Evolutionary conservation across 2,888 invertebrate species (phyloP), one percentile per base, ranked within the genome.

Genomic region (Buathra laborator): DNA sequence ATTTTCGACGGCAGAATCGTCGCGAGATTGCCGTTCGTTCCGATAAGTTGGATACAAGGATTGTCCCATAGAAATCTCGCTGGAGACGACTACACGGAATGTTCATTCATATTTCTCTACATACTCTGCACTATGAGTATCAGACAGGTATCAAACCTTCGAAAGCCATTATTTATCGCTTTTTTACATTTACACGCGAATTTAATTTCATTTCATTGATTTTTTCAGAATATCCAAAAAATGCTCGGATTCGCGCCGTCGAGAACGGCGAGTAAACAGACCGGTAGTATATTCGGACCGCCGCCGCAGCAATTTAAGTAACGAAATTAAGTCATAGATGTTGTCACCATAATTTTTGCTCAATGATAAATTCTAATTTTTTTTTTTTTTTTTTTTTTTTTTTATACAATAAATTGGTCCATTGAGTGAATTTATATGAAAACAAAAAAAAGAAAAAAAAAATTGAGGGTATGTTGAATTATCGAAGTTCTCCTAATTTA

Each of bases 81-180:
- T 2, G 99, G 99, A 14, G 98, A 99, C 90, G 99, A 99, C 94
- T 99, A 97, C 93, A 98, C 98, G 4, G 99, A 99, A 92, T 99
- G 99, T 93, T 99, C 99, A 1, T 99, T 99, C 93, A 99, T 99
- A 92, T 99, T 99, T 94, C 95, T 99, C 79, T 99, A 99, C 94
- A 99, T 99, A 92, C 95, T 99, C 76, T 99, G 99, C 94, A 99
- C 99, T 44, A 99, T 99, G 99, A 99, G 99, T 67, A 99, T 99
- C 87, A 95, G 98, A 95, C 97, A 97, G 95, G 96, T 96, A 92
- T 89, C 86, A 82, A 72, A 48, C 19, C 16, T 16, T 66, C 29
- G 12, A 14, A 9, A n/a, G 46, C 43, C 16, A 19, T 19, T 74
- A 83, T 43, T 12, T 67, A 12, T 56, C 68, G 44, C 14, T 37